Conservation (phyloP, 2,888 invertebrate species). For the Xylota segnis region DNA sequence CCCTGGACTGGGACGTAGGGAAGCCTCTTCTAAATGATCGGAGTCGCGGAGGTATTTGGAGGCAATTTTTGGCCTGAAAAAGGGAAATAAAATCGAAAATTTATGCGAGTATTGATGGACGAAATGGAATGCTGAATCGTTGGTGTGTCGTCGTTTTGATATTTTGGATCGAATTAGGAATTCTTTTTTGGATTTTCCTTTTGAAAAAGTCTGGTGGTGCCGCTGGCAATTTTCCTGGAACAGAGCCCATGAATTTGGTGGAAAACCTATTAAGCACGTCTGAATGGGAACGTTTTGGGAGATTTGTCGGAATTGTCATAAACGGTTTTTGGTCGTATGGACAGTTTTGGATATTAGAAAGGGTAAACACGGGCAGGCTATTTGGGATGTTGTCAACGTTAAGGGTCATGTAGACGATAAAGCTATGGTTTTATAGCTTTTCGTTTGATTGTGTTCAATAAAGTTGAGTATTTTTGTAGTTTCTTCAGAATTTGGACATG, state of each 20-base stretch:
- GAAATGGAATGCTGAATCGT: constrained; percentile 74
- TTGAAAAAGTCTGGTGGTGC: not conserved
- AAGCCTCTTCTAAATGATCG: constrained; percentile 14
- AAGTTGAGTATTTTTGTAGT: constrained; percentile 29
- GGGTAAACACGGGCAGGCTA: constrained; percentile 54
- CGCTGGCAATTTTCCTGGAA: constrained; percentile 15
- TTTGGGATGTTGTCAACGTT: constrained; percentile 61
- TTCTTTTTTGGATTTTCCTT: constrained; percentile 6
- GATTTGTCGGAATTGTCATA: constrained; percentile 66
- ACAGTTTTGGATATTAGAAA: constrained; percentile 28
- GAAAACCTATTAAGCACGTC: constrained; percentile 73
- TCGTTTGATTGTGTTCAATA: constrained; percentile 29
- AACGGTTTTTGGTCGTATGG: constrained; percentile 56
- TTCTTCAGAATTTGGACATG: not conserved
- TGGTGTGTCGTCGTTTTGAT: constrained; percentile 72
- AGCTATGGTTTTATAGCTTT: constrained; percentile 52
- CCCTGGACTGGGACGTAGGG: not conserved
- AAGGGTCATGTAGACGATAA: constrained; percentile 47
- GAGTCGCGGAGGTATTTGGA: constrained; percentile 47
- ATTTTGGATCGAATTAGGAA: constrained; percentile 71
- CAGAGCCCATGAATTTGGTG: constrained; percentile 29
- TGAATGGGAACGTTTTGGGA: constrained; percentile 49
- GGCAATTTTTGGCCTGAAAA: constrained; percentile 51
- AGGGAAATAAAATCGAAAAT: constrained; percentile 71
- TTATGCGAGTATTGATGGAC: constrained; percentile 76